phyloP scores from a whole-genome alignment of 1,140 invertebrate genomes.

The Lasaia peninsularis region DNA sequence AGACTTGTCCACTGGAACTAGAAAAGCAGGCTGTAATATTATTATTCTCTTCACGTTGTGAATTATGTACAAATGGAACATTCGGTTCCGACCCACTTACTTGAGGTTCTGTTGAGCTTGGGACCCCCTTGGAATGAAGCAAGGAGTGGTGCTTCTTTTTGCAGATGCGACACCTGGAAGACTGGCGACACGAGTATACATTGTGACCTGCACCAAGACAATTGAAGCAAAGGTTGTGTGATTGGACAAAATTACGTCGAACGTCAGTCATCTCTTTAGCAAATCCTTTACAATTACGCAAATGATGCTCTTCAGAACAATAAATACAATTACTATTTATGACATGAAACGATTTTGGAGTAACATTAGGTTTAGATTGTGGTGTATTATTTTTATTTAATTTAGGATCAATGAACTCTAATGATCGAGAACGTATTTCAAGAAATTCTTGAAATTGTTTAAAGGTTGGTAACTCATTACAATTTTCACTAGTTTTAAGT shows the following conservation, averaged over 20 bases:
- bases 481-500: slow-evolving; percentile 12
- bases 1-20: slow-evolving; percentile 9
- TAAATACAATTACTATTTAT: slow-evolving; percentile 1
- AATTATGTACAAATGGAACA: not conserved
- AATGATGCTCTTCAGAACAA: slow-evolving; percentile 18
- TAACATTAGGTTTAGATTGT: not conserved
- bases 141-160: slow-evolving; percentile 18
- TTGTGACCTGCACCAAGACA: slow-evolving; percentile 20
- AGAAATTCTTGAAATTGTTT: slow-evolving; percentile 12
- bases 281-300: slow-evolving; percentile 21
- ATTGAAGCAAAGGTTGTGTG: slow-evolving; percentile 23
- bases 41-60: not conserved
- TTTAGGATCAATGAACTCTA: slow-evolving; percentile 17
- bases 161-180: slow-evolving; percentile 20
- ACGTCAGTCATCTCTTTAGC: slow-evolving; percentile 12
- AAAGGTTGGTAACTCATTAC: slow-evolving; percentile 16
- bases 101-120: not conserved
- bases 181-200: slow-evolving; percentile 16
- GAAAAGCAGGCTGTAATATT: slow-evolving; percentile 12
- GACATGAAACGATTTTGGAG: not conserved
- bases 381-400: not conserved
- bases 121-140: not conserved
- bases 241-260: slow-evolving; percentile 18
- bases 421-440: slow-evolving; percentile 7
- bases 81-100: not conserved